These are phyloP conservation scores for Latrodectus geometricus DNA, from an alignment of 1,140 invertebrate genomes.

Conservation along the genomic window DNA sequence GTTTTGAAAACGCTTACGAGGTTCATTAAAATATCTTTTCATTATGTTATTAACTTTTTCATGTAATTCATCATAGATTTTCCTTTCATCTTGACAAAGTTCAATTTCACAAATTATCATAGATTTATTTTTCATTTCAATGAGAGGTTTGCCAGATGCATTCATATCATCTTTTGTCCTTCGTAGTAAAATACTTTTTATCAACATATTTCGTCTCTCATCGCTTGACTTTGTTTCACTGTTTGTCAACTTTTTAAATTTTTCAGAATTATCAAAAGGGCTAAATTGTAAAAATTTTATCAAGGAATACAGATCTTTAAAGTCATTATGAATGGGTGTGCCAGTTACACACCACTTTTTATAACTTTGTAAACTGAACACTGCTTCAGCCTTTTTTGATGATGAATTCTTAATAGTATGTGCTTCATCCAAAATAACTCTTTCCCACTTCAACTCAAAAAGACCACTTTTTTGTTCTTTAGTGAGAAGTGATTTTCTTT, in stretches of 20 bases:
- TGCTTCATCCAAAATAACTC: conserved; percentile 93
- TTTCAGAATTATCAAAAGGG: conserved; percentile 43
- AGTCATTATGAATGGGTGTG: conserved; percentile 95
- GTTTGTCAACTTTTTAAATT: conserved; percentile 21
- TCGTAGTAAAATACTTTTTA: conserved; percentile 84
- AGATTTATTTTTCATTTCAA: conserved; percentile 77
- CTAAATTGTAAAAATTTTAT: conserved; percentile 71
- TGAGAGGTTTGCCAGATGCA: conserved; percentile 71
- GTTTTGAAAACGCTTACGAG: conserved; percentile 38
- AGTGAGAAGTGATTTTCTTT: conserved; percentile 12
- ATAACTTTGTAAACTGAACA: conserved; percentile 75
- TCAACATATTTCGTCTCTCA: conserved; percentile 69
- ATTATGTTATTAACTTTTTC: conserved; percentile 66
- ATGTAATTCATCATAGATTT: conserved; percentile 75
- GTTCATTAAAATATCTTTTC: not conserved
- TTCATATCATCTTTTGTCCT: conserved; percentile 84
- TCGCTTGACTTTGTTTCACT: not conserved
- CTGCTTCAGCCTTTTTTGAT: conserved; percentile 78
- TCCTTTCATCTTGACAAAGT: conserved; percentile 78
- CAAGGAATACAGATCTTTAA: conserved; percentile 87
- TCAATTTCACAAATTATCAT: conserved; percentile 70
- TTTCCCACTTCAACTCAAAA: conserved; percentile 80
- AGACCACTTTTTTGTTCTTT: conserved; percentile 68
- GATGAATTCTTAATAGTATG: conserved; percentile 91
- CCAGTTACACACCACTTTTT: conserved; percentile 90